phyloP scores from a whole-genome alignment of 64 coral and sea anemone genomes.

The Cladopsammia gracilis region DNA sequence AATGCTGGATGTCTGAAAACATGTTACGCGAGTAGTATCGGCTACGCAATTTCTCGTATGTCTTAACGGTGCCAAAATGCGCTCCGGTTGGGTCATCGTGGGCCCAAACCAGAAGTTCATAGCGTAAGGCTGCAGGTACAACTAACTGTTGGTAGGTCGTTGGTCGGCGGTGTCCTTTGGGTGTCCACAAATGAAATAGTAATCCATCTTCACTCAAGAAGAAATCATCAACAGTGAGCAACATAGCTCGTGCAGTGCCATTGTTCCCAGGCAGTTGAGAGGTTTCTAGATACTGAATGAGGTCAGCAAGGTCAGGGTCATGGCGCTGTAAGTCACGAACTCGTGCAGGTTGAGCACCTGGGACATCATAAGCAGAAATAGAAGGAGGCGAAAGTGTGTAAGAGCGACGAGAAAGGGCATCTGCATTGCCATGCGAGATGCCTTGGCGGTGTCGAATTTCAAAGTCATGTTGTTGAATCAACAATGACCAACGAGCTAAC shows the following conservation, averaged over 20 bases:
- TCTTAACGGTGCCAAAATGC: no score
- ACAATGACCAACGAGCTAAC: slow-evolving; percentile 39
- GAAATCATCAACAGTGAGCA: slow-evolving; percentile 6
- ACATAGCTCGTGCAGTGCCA: neutral
- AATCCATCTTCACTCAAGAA: slow-evolving; percentile 21
- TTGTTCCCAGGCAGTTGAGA: neutral
- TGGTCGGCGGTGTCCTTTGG: neutral
- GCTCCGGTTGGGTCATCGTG: neutral
- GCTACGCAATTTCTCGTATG: no score
- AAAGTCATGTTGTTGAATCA: slow-evolving; percentile 43
- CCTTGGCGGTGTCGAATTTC: slow-evolving; percentile 41
- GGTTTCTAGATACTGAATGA: neutral
- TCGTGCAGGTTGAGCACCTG: neutral
- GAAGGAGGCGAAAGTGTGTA: neutral
- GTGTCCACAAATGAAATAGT: slow-evolving; percentile 7
- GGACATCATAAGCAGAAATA: neutral
- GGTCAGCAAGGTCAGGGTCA: slow-evolving; percentile 3
- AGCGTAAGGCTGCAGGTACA: neutral
- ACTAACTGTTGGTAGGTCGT: slow-evolving; percentile 4
- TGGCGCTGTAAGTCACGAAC: neutral
- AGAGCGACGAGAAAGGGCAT: neutral
- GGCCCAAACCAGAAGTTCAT: slow-evolving; percentile 18
- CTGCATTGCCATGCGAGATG: neutral
- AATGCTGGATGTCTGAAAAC: no score
- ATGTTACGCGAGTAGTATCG: no score